Base-by-base conservation (phyloP, 2,888 invertebrate species). In the Dorcus hopei region DNA sequence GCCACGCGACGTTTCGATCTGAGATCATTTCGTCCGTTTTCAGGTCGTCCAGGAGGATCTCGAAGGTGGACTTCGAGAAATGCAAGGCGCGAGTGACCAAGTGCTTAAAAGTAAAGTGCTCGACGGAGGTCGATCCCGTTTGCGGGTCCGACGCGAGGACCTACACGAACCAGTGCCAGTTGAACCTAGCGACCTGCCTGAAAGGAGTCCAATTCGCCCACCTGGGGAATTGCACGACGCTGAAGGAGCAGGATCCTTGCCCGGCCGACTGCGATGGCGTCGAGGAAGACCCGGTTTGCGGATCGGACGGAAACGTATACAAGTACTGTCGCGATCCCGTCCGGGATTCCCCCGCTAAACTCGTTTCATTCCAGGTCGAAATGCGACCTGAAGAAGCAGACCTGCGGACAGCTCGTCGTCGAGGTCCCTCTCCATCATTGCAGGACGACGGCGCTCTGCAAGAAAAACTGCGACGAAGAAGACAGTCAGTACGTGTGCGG, bases 141-240 rank as follows among this genome's bases (percentile, higher is more conserved):
- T 95, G 95, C 70, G 95, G 94, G 1, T 93, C 93, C 6, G 94
- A 95, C 71, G 93, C 93, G 11, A 87, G 86, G 63, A 91, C 92
- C 0, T 95, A 95, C 80, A 83, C 84, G 62, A 93, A 91, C 74
- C 87, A 90, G 68, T 95, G 94, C 74, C 88, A 89, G 62, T 79
- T 95, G 66, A 90, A 90, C 71, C 85, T 90, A 59, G 93, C 93
- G 16, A 89, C 91, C 49, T 94, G 96, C 77, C 80, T 93, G 87
- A 93, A 80, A 86, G 91, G 93, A 55, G 87, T 95, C 39, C 92
- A 93, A 76, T 79, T 93, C 71, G 93, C 95, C 2, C 95, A 95
- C 77, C 86, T 93, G 68, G 95, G 95, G 7, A 88, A 91, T 75
- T 95, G 95, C 77, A 90, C 92, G 7, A 81, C 87, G 58, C 85